Base-by-base conservation (phyloP, 2,797 vertebrate species). In the Vespertilio murinus region DNA sequence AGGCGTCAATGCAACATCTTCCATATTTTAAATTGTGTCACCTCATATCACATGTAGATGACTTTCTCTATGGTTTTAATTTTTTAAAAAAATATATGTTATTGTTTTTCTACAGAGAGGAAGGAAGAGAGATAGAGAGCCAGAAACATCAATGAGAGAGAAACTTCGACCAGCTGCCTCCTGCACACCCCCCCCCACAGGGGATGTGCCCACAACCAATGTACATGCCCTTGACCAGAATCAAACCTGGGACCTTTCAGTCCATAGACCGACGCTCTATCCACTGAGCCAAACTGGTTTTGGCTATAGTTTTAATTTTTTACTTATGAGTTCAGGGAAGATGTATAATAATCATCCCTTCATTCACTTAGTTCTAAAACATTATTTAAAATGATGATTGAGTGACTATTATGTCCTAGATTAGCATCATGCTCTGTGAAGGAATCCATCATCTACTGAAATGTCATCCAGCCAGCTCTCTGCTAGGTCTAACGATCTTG, bases 291-390 rank as follows among this genome's bases (percentile, higher is more conserved):
- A n/a, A n/a, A n/a, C n/a, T n/a, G n/a, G n/a, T n/a, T n/a, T n/a
- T n/a, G n/a, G n/a, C n/a, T n/a, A 59, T 22, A 74, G 17, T 64
- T 93, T 88, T 90, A 64, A 42, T 35, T 42, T 33, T 81, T 93
- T 88, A 61, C 23, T 80, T 64, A 79, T 83, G 70, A n/a, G 22
- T 28, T 91, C 30, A 81, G 13, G 14, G 40, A 20, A 83, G 10
- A 74, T 77, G 30, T 25, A n/a, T 49, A 33, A 71, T 45, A 74
- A 91, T 77, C 40, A 22, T 23, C 2, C 25, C 86, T 69, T 79
- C 20, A 3, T 56, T 59, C 38, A 73, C 38, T 88, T 86, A 88
- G 81, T 78, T 92, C 70, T 28, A 61, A 90, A 91, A 93, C 89
- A 54, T 56, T 38, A 73, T 69, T 89, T 59, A 49, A 89, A 89